These are phyloP conservation scores for Dryadula phaetusa DNA, from an alignment of 2,888 invertebrate genomes.

Conservation along the genomic window DNA sequence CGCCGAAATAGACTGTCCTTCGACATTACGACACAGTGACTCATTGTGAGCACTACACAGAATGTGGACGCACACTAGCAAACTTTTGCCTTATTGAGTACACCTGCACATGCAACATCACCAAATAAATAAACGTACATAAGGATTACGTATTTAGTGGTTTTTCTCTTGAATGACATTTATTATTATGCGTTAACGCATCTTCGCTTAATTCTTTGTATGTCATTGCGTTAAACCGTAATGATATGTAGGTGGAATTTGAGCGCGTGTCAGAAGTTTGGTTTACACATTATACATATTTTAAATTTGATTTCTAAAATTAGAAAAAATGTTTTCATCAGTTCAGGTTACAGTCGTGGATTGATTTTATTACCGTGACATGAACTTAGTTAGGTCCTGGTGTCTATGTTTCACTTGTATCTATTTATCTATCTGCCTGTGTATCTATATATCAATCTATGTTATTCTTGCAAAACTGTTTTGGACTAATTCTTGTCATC, in stretches of 20 bases:
- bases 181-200: conserved; percentile 64
- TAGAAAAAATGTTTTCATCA: no score
- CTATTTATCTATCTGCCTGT: no score
- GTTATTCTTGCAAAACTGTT: no score
- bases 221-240: neutral
- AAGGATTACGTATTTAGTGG: conserved; percentile 68
- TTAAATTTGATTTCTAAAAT: neutral
- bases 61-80: conserved; percentile 58
- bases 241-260: neutral
- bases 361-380: neutral
- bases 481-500: no score
- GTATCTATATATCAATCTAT: no score
- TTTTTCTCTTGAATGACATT: conserved; percentile 65
- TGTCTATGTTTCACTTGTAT: no score
- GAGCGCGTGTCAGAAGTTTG: neutral
- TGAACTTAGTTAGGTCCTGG: no score
- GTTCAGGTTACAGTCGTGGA: no score
- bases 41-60: conserved; percentile 68
- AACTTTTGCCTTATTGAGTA: conserved; percentile 67
- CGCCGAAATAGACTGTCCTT: conserved; percentile 79
- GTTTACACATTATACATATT: no score
- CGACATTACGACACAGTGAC: conserved; percentile 74
- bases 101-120: conserved; percentile 61
- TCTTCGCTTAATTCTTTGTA: conserved; percentile 31
- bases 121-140: conserved; percentile 70